Conservation (phyloP, 2,888 invertebrate species). For the Luffia ferchaultella region DNA sequence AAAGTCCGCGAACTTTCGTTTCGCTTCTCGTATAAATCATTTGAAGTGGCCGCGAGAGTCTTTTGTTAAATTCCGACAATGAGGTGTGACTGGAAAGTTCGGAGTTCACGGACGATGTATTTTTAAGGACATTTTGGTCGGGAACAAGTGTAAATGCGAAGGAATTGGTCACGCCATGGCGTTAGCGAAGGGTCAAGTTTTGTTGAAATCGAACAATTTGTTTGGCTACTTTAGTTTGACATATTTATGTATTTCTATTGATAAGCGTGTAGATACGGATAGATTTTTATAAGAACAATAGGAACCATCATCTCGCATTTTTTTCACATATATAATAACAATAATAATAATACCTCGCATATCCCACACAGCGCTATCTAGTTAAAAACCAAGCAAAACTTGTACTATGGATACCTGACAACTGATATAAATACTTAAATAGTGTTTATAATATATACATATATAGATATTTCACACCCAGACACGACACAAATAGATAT, state of each 20-base stretch:
- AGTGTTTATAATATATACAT: no score
- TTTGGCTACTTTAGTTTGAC: conserved; percentile 35
- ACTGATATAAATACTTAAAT: no score
- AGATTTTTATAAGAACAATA: no score
- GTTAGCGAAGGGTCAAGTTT: conserved; percentile 46
- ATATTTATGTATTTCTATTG: conserved; percentile 41
- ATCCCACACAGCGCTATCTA: no score
- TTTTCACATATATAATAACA: no score
- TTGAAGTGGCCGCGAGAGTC: conserved; percentile 9
- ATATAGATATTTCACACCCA: no score
- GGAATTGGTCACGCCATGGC: conserved; percentile 44
- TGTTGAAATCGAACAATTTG: conserved; percentile 34
- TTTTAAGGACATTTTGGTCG: conserved; percentile 47
- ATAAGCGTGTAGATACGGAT: conserved; percentile 34
- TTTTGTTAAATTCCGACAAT: conserved; percentile 33
- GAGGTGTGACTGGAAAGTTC: conserved; percentile 45
- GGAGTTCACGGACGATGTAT: conserved; percentile 57
- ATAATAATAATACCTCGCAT: no score
- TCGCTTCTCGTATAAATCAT: conserved; percentile 4
- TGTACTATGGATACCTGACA: no score
- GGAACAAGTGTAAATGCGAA: conserved; percentile 50
- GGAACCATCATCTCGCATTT: no score
- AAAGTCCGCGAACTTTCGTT: background rate
- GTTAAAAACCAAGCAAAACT: no score
- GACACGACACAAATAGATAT: no score